A percentile compares a stretch with the other conserved stretches of the same genome.
Conservation (phyloP, 1,140 invertebrate genomes). For the Drosophila lini region DNA sequence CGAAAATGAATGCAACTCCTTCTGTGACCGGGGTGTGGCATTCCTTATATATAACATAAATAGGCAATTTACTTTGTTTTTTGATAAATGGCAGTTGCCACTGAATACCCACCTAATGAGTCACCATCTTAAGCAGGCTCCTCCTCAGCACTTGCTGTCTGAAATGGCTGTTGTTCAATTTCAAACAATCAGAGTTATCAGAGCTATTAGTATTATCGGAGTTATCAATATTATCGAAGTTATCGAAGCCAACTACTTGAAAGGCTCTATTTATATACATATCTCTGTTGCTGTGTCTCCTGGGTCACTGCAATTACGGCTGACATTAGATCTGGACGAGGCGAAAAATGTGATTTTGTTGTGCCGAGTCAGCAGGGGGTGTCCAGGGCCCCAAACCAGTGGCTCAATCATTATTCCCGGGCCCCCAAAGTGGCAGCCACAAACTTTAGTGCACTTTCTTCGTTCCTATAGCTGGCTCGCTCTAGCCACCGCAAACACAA, state of each 20-base stretch:
- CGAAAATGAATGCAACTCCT: slow-evolving; percentile 22
- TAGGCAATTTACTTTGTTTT: slow-evolving; percentile 67
- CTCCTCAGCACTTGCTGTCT: background rate
- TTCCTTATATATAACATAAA: slow-evolving; percentile 73
- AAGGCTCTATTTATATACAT: too few relatives aligned
- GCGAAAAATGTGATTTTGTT: slow-evolving; percentile 42
- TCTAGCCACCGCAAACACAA: slow-evolving; percentile 11
- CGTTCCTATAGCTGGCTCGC: slow-evolving; percentile 62
- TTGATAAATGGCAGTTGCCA: slow-evolving; percentile 40
- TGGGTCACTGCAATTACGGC: slow-evolving; percentile 20
- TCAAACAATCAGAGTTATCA: background rate
- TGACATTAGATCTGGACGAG: slow-evolving; percentile 43
- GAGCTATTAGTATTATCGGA: background rate
- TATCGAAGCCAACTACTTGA: background rate
- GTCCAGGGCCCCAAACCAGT: slow-evolving; percentile 19
- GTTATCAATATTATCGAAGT: background rate
- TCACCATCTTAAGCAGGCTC: background rate
- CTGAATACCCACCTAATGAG: background rate
- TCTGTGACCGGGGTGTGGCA: slow-evolving; percentile 25
- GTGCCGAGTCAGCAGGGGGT: slow-evolving; percentile 47
- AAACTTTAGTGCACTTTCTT: slow-evolving; percentile 73
- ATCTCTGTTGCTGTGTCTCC: background rate
- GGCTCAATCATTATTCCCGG: slow-evolving; percentile 39
- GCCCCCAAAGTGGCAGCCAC: slow-evolving; percentile 33
- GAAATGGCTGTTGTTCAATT: background rate